These are phyloP conservation scores for Talpa occidentalis DNA, from an alignment of 2,113 vertebrate genomes.

Conservation along the genomic window DNA sequence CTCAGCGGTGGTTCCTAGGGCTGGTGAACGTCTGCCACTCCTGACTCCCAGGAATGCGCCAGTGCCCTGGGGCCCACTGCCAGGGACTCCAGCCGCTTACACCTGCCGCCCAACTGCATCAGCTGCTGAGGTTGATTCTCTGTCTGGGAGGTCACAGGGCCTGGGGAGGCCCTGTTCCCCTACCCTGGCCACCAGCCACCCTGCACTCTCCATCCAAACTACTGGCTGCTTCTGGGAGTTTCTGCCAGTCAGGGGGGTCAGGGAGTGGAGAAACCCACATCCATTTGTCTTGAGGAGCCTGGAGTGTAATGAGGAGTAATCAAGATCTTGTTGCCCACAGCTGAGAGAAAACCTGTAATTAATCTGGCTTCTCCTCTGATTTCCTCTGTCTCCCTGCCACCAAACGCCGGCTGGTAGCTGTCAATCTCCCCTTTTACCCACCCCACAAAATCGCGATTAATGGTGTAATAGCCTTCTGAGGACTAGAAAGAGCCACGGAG, in stretches of 20 bases:
- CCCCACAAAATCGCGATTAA: slow-evolving; percentile 42
- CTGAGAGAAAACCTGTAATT: slow-evolving; percentile 42
- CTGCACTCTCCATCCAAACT: background rate
- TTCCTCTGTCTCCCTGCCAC: background rate
- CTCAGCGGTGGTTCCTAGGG: background rate
- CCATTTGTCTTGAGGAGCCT: slow-evolving; percentile 68
- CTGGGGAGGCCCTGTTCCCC: background rate
- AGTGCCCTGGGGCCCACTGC: background rate
- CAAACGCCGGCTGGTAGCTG: background rate
- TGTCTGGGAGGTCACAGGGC: background rate
- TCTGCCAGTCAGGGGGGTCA: background rate
- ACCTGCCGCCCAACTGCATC: background rate
- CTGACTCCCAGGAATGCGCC: background rate
- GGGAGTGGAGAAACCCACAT: background rate
- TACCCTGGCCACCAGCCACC: background rate
- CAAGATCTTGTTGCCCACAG: slow-evolving; percentile 65
- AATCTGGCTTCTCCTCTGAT: slow-evolving; percentile 60
- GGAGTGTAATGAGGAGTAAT: slow-evolving; percentile 60
- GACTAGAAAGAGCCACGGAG: background rate
- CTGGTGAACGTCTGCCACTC: background rate
- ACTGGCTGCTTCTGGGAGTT: background rate
- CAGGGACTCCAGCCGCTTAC: background rate
- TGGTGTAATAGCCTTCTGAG: background rate
- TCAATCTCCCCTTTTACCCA: slow-evolving; percentile 7
- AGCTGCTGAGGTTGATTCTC: background rate